phyloP scores from a whole-genome alignment of 1,140 invertebrate species.

The Chelonus insularis region DNA sequence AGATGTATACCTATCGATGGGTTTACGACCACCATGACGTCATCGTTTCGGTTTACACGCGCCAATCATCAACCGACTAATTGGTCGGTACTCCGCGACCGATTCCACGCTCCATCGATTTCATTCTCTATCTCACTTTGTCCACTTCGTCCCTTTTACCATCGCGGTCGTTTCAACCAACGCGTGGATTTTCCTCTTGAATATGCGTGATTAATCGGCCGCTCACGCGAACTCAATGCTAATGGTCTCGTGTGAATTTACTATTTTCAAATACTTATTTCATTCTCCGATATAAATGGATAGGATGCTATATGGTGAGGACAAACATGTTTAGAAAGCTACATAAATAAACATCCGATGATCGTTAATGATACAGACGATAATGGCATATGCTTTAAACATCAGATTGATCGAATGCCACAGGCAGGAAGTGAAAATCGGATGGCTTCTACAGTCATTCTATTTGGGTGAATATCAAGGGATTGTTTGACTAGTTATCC shows the following conservation, averaged over 20 bases:
- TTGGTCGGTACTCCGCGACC: slow-evolving; percentile 52
- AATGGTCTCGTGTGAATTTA: neutral
- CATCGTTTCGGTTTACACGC: slow-evolving; percentile 56
- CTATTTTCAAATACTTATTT: neutral
- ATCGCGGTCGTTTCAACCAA: slow-evolving; percentile 30
- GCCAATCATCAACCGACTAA: slow-evolving; percentile 56
- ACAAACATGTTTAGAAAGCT: slow-evolving; percentile 1
- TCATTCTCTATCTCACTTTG: slow-evolving; percentile 34
- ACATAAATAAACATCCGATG: neutral
- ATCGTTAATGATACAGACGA: neutral
- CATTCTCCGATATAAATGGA: neutral
- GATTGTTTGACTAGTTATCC: no score
- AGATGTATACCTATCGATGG: slow-evolving; percentile 13
- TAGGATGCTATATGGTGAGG: no score
- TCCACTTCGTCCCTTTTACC: neutral
- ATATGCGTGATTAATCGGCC: slow-evolving; percentile 45
- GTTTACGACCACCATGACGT: slow-evolving; percentile 41
- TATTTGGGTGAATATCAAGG: no score
- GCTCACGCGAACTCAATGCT: slow-evolving; percentile 8
- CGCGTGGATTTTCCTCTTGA: slow-evolving; percentile 41
- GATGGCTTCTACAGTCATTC: no score
- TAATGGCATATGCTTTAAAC: no score
- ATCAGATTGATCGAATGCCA: no score
- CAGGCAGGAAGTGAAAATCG: no score
- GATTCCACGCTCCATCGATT: slow-evolving; percentile 53